Evolutionary conservation across 35 echinoderm and acorn worm species (phyloP), one percentile per base, ranked within the genome.

Genomic region (Amphiura filiformis): DNA sequence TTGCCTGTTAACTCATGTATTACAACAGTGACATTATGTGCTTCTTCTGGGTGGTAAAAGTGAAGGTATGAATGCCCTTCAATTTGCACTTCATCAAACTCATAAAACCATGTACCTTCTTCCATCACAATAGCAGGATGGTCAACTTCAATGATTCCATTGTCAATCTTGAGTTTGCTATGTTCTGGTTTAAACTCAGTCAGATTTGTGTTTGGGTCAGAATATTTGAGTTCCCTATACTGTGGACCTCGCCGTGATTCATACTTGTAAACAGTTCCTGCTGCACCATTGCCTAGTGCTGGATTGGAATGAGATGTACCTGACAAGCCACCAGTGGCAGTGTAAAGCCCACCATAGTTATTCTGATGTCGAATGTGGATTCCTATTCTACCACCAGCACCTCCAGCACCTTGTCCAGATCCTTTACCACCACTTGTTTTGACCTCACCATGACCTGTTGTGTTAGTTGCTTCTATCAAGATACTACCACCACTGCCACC

Each of bases 21-120:
- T 36, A 97, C 88, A 30, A 97, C 81, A 83, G 94, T 97, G 30
- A 97, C 88, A 87, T 97, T 93, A 34, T 80, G 83, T n/a, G 91
- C 91, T 56, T 92, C 44, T 18, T 18, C 64, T 78, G 94, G 94
- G 76, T 97, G 94, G 76, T 93, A 97, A 34, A 97, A 97, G 34
- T 97, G 94, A 23, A 97, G 78, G 31, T 93, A 92, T 18, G 91
- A 97, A 40, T 97, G 81, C 13, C 94, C 94, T 80, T 92, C 88
- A 22, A 97, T 86, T 57, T 97, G 94, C 32, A 97, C 87, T 83
- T 97, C 94, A 84, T 97, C 94, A 90, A 97, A 97, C 56, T 97
- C 91, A 87, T 97, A 97, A 39, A 93, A 97, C 78, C 47, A 57
- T 18, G 84, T 89, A 14, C 80, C 88, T 82, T 97, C 94, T 39